phyloP scores from a whole-genome alignment of 2,888 invertebrate genomes.

The Cerceris ruficornis region DNA sequence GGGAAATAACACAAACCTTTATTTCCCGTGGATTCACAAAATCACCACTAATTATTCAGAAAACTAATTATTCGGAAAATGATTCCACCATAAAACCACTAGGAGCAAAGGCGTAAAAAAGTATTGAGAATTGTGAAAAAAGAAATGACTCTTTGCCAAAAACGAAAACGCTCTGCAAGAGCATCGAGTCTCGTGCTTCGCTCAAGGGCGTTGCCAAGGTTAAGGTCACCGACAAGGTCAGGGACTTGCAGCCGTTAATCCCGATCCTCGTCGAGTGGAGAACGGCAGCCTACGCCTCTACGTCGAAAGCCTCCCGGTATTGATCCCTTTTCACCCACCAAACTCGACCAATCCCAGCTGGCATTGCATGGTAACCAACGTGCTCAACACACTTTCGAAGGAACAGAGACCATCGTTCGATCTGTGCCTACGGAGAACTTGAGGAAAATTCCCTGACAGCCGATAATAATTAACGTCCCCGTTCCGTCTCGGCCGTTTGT shows the following conservation, averaged over 20 bases:
- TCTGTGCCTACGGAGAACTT: constrained; percentile 6
- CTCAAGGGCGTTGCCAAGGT: constrained; percentile 62
- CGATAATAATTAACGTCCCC: constrained; percentile 36
- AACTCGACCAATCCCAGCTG: constrained; percentile 73
- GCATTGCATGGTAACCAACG: constrained; percentile 61
- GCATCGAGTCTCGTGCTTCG: constrained; percentile 1
- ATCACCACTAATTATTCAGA: no score
- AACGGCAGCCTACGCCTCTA: constrained; percentile 68
- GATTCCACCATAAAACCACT: no score
- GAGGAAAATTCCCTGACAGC: constrained; percentile 42
- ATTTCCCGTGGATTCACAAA: no score
- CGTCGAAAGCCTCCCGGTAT: constrained; percentile 74
- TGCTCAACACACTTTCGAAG: constrained; percentile 49
- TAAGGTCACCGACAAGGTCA: constrained; percentile 63
- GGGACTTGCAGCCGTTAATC: constrained; percentile 54
- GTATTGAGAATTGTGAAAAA: neutral
- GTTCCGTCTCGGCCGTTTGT: constrained; percentile 16
- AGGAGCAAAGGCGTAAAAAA: no score
- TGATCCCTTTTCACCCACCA: constrained; percentile 73
- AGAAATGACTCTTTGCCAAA: neutral
- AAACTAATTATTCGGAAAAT: no score
- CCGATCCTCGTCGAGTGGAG: constrained; percentile 65
- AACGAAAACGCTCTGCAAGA: neutral
- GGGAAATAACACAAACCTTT: no score
- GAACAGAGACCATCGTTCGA: constrained; percentile 24